These are phyloP conservation scores for Scaptomyza tumidula DNA, from an alignment of 2,888 invertebrate species.

Conservation along the genomic window DNA sequence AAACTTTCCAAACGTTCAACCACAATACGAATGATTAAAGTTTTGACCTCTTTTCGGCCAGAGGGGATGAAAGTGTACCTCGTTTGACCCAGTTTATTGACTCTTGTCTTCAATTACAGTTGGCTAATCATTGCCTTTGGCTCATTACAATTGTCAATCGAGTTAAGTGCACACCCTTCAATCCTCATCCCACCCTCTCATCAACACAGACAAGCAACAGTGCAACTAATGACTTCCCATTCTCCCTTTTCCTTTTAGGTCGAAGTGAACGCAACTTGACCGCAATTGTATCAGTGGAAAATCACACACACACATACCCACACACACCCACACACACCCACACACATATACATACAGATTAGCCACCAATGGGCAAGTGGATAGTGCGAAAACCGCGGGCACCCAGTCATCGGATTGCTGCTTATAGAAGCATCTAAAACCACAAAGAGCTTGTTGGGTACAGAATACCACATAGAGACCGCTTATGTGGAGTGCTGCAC, in stretches of 20 bases:
- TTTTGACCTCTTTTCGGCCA: constrained; percentile 17
- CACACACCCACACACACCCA: not conserved
- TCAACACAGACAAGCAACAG: constrained; percentile 14
- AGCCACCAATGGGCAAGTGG: constrained; percentile 8
- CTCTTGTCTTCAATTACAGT: constrained; percentile 57
- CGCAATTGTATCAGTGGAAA: constrained; percentile 62
- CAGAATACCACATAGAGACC: constrained; percentile 3
- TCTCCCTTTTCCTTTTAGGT: constrained; percentile 10
- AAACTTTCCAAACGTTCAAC: constrained; percentile 26
- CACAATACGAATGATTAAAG: constrained; percentile 11
- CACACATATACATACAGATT: too few species aligned
- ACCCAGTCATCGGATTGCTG: constrained; percentile 9
- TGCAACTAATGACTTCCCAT: constrained; percentile 43
- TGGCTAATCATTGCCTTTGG: constrained; percentile 56
- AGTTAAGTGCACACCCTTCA: constrained; percentile 45
- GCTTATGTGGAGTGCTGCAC: constrained; percentile 49
- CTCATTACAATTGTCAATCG: constrained; percentile 64
- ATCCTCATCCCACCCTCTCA: not conserved
- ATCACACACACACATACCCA: constrained; percentile 5
- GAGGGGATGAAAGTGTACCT: not conserved
- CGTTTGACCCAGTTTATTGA: constrained; percentile 53
- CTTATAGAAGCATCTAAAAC: constrained; percentile 7
- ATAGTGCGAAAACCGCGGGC: constrained; percentile 44
- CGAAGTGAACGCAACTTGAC: constrained; percentile 49
- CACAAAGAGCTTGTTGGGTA: not conserved